These are phyloP conservation scores for Chaetoderma sp. DNA, from an alignment of 2,888 invertebrate species.

Conservation along the genomic window DNA sequence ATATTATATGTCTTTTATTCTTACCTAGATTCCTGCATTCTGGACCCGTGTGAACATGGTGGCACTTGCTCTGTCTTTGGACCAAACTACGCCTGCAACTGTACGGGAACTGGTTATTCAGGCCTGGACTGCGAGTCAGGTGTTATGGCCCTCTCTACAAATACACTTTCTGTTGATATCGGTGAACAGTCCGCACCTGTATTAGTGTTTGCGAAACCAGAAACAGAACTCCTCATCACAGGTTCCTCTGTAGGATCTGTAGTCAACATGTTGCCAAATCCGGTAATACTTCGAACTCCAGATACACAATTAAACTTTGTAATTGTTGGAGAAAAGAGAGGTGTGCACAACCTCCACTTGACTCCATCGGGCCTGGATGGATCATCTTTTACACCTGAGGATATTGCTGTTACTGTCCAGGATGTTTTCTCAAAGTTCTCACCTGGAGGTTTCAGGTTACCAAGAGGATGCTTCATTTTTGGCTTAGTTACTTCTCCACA, in stretches of 20 bases:
- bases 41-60: neutral
- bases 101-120: neutral
- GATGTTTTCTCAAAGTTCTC: slow-evolving; percentile 3
- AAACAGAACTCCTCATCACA: neutral
- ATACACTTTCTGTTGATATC: neutral
- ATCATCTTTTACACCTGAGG: neutral
- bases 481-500: neutral
- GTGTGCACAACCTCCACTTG: neutral
- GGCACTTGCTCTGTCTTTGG: neutral
- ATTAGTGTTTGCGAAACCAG: neutral
- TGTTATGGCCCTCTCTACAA: neutral
- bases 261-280: neutral
- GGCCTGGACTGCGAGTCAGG: slow-evolving; percentile 1
- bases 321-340: neutral
- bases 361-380: neutral
- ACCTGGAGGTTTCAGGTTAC: neutral
- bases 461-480: neutral
- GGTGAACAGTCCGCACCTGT: neutral
- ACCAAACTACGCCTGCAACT: neutral
- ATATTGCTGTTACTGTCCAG: neutral
- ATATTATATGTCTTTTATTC: no score
- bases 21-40: neutral
- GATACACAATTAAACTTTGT: neutral
- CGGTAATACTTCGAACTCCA: neutral
- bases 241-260: neutral